A percentile compares a stretch with the other conserved stretches of the same genome.
phyloP scores from a whole-genome alignment of 2,113 vertebrate species.

The Murina feae region DNA sequence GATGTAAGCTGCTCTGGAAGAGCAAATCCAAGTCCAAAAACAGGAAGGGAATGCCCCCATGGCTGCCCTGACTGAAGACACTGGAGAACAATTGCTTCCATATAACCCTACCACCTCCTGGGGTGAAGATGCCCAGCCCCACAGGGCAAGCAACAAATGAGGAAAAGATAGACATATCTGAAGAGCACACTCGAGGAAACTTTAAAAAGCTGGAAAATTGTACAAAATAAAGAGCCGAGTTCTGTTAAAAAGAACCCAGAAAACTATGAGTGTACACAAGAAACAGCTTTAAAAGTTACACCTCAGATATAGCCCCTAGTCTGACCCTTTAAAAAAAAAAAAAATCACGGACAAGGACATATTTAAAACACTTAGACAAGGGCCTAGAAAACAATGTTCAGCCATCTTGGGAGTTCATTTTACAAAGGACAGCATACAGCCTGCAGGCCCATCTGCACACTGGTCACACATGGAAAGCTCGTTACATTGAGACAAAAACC shows the following conservation, averaged over 20 bases:
- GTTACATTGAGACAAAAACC: background rate
- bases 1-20: background rate
- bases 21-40: background rate
- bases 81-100: background rate
- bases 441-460: fast-evolving
- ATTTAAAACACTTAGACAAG: no score
- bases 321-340: background rate
- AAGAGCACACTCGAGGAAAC: background rate
- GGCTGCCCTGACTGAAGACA: no score
- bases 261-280: background rate
- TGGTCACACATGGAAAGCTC: background rate
- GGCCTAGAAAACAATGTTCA: no score
- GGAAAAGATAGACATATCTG: no score
- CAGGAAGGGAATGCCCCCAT: background rate
- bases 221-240: background rate
- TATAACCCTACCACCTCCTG: no score
- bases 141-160: background rate
- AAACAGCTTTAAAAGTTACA: background rate
- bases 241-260: background rate
- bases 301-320: fast-evolving
- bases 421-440: background rate
- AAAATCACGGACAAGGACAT: background rate
- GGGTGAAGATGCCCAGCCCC: background rate
- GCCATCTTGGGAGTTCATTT: no score
- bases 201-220: background rate